Base-by-base conservation (phyloP, 2,797 vertebrate species). In the Spea hammondii region DNA sequence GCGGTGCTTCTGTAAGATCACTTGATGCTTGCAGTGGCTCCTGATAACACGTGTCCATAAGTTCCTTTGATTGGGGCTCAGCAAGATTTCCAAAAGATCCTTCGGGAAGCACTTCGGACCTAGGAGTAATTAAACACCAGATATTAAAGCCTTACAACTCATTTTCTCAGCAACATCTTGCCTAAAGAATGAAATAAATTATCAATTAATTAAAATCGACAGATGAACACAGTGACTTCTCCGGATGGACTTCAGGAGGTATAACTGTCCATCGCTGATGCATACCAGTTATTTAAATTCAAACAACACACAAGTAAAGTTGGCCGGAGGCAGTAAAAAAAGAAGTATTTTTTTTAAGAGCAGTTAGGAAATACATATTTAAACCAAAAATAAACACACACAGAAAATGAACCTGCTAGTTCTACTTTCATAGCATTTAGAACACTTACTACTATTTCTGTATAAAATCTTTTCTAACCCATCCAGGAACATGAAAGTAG, bases 81-180 rank as follows among this genome's bases (percentile, higher is more conserved):
- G 84, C 78, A 78, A 66, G 74, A 11, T 80, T 67, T 74, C 87
- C 89, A 44, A 77, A 76, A 5, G 88, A 85, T 64, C 86, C 83
- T 77, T 93, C 89, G 69, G 84, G 4, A 0, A 92, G 86, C 83
- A 91, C 87, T 75, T 88, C 84, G 54, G 89, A 64, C 92, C 93
- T 94, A 72, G 0, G 50, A 53, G 45, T 17, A 77, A 60, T 53
- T 45, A 77, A 59, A 59, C 9, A 62, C n/a, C 14, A 32, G 9
- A 62, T 17, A 5, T 13, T 59, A 6, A 32, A 17, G 59, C 32
- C 6, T 1, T 62, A 4, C 14, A n/a, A 44, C 7, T 4, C 14
- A 62, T 62, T 62, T 6, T 62, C 59, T 13, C 55, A n/a, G 32
- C 4, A 32, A 32, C 32, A 32, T 2, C 32, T 32, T 32, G 2